Evolutionary conservation across 2,113 vertebrate genomes (phyloP).

Genomic region (Phylloscopus trochilus): DNA sequence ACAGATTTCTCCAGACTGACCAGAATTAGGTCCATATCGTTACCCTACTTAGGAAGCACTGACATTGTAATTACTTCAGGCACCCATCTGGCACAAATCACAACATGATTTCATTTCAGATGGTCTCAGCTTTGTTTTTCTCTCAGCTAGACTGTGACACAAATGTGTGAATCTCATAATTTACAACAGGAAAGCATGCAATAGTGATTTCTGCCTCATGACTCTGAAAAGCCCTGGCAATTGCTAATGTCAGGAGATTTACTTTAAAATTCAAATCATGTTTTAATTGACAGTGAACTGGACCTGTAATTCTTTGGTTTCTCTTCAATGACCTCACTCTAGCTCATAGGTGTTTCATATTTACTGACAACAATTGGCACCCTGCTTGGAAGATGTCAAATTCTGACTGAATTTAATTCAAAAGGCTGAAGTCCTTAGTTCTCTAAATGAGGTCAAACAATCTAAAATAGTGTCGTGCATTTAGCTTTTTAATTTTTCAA

Average conservation of each 20-base stretch:
- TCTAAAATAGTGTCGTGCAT: neutral
- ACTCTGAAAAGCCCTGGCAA: neutral
- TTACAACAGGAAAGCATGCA: neutral
- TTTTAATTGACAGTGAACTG: neutral
- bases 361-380: neutral
- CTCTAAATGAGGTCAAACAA: neutral
- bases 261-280: neutral
- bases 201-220: neutral
- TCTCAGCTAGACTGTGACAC: neutral
- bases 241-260: neutral
- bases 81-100: conserved; percentile 34
- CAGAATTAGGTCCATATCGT: neutral
- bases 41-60: conserved; percentile 3
- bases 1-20: conserved; percentile 7
- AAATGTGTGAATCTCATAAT: neutral
- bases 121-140: neutral
- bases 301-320: neutral
- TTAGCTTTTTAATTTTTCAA: neutral
- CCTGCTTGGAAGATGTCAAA: neutral
- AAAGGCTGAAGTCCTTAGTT: neutral
- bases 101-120: conserved; percentile 26
- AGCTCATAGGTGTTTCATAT: neutral
- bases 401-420: neutral
- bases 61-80: conserved; percentile 23
- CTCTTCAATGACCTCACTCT: neutral